Percentiles rank a stretch among this genome's conserved stretches.
Conservation (phyloP, 2,797 vertebrate species). For the Rhinogobio ventralis region DNA sequence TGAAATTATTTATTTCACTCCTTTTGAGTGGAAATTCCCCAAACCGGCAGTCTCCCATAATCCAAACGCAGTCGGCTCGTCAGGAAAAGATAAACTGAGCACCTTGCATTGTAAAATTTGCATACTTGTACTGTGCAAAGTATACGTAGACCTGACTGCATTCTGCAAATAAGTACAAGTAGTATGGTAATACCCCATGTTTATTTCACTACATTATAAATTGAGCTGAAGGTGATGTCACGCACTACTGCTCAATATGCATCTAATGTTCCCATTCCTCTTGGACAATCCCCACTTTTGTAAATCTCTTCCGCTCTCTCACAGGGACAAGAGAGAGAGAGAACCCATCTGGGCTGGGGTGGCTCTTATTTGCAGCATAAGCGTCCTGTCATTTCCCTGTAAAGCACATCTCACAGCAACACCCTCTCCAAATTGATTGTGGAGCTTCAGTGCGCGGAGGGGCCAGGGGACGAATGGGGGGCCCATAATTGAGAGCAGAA, state of each 20-base stretch:
- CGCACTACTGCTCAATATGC: slow-evolving; percentile 19
- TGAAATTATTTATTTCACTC: neutral
- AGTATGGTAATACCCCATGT: slow-evolving; percentile 17
- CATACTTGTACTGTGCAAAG: neutral
- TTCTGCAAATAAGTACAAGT: neutral
- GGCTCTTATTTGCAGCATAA: slow-evolving; percentile 80
- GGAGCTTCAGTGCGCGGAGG: slow-evolving; percentile 72
- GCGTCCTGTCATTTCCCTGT: slow-evolving; percentile 79
- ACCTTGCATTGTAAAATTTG: neutral
- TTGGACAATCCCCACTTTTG: slow-evolving; percentile 29
- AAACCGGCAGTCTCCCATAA: neutral
- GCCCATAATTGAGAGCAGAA: slow-evolving; percentile 90
- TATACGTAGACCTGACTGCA: neutral
- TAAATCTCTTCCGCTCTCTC: slow-evolving; percentile 3
- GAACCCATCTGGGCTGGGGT: slow-evolving; percentile 38
- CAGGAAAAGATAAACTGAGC: neutral
- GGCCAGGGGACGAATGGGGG: slow-evolving; percentile 77
- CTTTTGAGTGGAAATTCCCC: neutral
- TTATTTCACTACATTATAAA: slow-evolving; percentile 20
- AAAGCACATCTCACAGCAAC: slow-evolving; percentile 73
- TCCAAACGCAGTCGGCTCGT: neutral
- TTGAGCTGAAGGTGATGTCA: slow-evolving; percentile 19
- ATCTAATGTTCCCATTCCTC: slow-evolving; percentile 12
- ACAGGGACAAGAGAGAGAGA: slow-evolving; percentile 45
- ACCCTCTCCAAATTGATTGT: slow-evolving; percentile 82